Percentiles rank a stretch among this genome's conserved stretches.
phyloP scores from a whole-genome alignment of 2,888 invertebrate genomes.

The Drosophila mulleri region DNA sequence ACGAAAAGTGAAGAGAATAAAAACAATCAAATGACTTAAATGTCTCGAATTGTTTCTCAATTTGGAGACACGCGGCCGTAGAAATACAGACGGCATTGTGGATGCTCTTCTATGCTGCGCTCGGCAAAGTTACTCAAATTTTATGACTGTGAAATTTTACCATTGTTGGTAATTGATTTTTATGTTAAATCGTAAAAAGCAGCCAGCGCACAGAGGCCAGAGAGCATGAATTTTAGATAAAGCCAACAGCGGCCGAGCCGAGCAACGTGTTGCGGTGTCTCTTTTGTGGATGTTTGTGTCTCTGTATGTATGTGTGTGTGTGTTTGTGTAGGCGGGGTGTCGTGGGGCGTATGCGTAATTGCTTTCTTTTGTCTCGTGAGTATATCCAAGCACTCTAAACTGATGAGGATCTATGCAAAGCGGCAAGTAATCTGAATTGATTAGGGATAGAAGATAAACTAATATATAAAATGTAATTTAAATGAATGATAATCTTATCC shows the following conservation, averaged over 20 bases:
- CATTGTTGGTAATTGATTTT: constrained; percentile 81
- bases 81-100: not conserved
- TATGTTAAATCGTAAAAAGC: constrained; percentile 78
- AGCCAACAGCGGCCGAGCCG: constrained; percentile 29
- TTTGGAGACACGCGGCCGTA: constrained; percentile 37
- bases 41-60: constrained; percentile 75
- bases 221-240: constrained; percentile 77
- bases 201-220: constrained; percentile 22
- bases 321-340: not conserved
- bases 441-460: not conserved
- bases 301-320: not conserved
- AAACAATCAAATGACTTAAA: constrained; percentile 70
- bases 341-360: constrained; percentile 75
- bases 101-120: not conserved
- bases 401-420: not conserved
- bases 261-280: constrained; percentile 69
- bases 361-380: constrained; percentile 36
- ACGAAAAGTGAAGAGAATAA: constrained; percentile 18
- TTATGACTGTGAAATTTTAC: constrained; percentile 72
- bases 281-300: not conserved
- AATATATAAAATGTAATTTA: not conserved
- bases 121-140: constrained; percentile 63
- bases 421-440: not conserved
- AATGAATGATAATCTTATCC: too few relatives aligned
- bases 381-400: not conserved